Evolutionary conservation across 1,140 invertebrate genomes (phyloP), one percentile per base, ranked within the genome.

Genomic region (Charaxes varanes): DNA sequence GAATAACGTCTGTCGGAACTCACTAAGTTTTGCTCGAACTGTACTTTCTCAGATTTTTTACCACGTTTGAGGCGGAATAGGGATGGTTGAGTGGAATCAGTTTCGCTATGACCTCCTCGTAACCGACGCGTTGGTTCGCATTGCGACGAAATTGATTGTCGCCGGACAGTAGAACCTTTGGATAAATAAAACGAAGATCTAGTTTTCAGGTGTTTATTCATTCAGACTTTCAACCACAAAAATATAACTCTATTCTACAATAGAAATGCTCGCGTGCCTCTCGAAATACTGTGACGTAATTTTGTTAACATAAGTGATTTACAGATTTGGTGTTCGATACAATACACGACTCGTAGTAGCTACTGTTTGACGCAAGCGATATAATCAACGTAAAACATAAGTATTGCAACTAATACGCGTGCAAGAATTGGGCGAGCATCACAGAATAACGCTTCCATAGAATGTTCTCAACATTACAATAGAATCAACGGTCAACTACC

Each of bases 131-230:
- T 35, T 2, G 44, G 44, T 32, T 60, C 56, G 16, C 41, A 52
- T 18, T 55, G 56, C 12, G 53, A 52, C 4, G 45, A 26, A 2
- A 60, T 23, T 6, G 50, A 56, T 17, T 53, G 43, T 36, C 41
- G 46, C 34, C 31, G 62, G 24, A 54, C 49, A 27, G 48, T 57
- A 10, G 50, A 45, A 70, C 69, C 69, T 73, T 73, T 10, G 50
- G 35, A 57, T 59, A 61, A 78, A 77, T 77, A 47, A 78, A 74
- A 78, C 68, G 24, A 74, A 23, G 15, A 15, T 36, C 43, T 50
- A 53, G 31, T 59, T 57, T 44, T 46, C 24, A 46, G 46, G 40
- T 52, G 28, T 35, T 70, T n/a, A n/a, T n/a, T 65, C 68, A 63
- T 66, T 70, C 28, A 58, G 36, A 37, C 30, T 41, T 40, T 18